Base-by-base conservation (phyloP, 2,113 vertebrate genomes). In the Seriola aureovittata region DNA sequence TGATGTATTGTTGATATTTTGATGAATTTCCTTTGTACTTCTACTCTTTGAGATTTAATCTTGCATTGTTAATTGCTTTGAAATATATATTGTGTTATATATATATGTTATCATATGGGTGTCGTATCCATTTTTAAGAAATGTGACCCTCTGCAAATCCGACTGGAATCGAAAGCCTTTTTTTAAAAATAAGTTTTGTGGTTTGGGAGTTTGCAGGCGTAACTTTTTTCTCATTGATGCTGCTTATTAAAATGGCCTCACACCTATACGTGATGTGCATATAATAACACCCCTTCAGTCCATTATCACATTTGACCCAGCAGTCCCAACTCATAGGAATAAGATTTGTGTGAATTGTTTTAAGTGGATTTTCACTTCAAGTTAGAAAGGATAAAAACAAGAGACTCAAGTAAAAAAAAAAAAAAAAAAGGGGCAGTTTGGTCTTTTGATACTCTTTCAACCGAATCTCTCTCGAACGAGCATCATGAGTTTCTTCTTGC, bases 341-440 rank as follows among this genome's bases (percentile, higher is more conserved):
- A 75, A 67, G 70, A 84, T 85, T 73, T 70, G 67, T 70, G 25
- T 71, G 76, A 78, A 73, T 64, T 72, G 71, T 86, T 83, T 87
- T 25, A 58, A 63, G 96, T 96, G 96, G 95, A 96, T 96, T 96
- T 97, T 96, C 93, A 95, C 96, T 96, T 97, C 89, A 90, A 91
- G 91, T 93, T 71, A 81, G 46, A 88, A 70, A 86, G 85, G 83
- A 85, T 88, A 60, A 78, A 64, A 70, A 82, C 65, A 16, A 38
- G 78, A 57, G 82, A 66, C 84, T 71, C 82, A 85, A 78, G 81
- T 71, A 83, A 68, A 69, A 60, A n/a, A 42, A 40, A 46, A 11
- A 55, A n/a, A n/a, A 54, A 23, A 21, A 52, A 52, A 52, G 2
- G 14, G 36, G 42, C 2, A 0, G 21, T 82, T 75, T 76, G 65